Evolutionary conservation across 1,140 invertebrate genomes (phyloP), one percentile per base, ranked within the genome.

Genomic region (Nylanderia fulva): DNA sequence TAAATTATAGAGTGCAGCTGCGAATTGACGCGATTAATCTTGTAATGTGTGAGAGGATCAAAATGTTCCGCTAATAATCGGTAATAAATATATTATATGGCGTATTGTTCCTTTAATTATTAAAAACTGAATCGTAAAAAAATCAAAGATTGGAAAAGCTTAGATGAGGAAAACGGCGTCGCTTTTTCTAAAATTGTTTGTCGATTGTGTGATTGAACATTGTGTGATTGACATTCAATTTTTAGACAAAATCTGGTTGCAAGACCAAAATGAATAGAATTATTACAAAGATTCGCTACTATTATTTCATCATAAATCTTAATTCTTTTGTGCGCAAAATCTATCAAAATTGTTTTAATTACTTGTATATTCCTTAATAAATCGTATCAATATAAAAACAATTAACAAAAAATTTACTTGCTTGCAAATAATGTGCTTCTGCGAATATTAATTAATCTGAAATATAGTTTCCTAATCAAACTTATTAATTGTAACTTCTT

Each of bases 141-240:
- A 66, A 48, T 79, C 61, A 66, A 79, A 79, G n/a, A 64, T 48
- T 48, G 60, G 2, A 60, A 75, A 33, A 45, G 18, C 11, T 76
- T 76, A 61, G 13, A 76, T 45, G 63, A n/a, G 56, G 61, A 68
- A 79, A 79, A 79, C 61, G 75, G 75, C 75, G 27, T 79, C 29
- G 11, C 60, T 68, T 79, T 36, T 33, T 52, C 7, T 27, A 33
- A 33, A 13, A 66, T 45, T 54, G 11, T 29, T 13, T 64, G 9
- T 9, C 13, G 27, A 66, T 60, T 27, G n/a, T n/a, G n/a, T n/a
- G n/a, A n/a, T n/a, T n/a, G n/a, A 39, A 75, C 52, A 24, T 72
- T 11, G 0, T 71, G 24, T 45, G 7, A 56, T 24, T 39, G 36
- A 4, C 36, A 3, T 7, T 54, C 36, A 11, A 75, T 24, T 61